Base-by-base conservation (phyloP, 2,797 vertebrate genomes). In the Semaprochilodus insignis region DNA sequence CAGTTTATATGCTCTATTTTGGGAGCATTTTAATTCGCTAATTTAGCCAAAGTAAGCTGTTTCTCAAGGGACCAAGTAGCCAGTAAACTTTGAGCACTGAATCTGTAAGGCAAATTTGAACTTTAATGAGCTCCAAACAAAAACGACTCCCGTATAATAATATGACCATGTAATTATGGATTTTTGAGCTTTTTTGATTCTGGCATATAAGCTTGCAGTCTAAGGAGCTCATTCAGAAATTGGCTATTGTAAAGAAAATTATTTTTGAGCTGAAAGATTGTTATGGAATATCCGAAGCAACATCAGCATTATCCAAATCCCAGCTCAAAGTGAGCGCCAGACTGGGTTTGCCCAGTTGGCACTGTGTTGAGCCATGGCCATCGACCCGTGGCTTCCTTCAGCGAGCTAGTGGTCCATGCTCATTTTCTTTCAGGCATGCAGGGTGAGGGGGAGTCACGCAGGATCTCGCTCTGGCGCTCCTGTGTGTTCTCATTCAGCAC, bases 401-500 rank as follows among this genome's bases (percentile, higher is more conserved):
- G 44, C 89, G 87, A 88, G 84, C 86, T 88, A 86, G 82, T 77
- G 87, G 82, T 88, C 54, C 88, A 40, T 81, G 65, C 81, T 84
- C 90, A 86, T 90, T 88, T 91, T 92, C 86, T 88, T 84, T 87
- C 84, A 84, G 88, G 71, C 81, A 57, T 88, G 83, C 79, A 83
- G 74, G 80, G 85, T 88, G 81, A 27, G 86, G 80, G 77, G 83
- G 85, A 76, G 85, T 79, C 23, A 78, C 1, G 1, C 3, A 8
- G 85, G 87, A 93, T 94, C 91, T 93, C 73, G 77, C 93, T 93
- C 92, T 90, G 88, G 91, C 85, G 80, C 92, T 88, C 88, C 91
- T 94, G 93, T 92, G 91, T 93, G 91, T 93, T 94, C 91, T 95
- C 93, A 93, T 94, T 96, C 94, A 94, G 90, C 92, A 83, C 88